Conservation (phyloP, 2,888 invertebrate species). For the Endomychus coccineus region DNA sequence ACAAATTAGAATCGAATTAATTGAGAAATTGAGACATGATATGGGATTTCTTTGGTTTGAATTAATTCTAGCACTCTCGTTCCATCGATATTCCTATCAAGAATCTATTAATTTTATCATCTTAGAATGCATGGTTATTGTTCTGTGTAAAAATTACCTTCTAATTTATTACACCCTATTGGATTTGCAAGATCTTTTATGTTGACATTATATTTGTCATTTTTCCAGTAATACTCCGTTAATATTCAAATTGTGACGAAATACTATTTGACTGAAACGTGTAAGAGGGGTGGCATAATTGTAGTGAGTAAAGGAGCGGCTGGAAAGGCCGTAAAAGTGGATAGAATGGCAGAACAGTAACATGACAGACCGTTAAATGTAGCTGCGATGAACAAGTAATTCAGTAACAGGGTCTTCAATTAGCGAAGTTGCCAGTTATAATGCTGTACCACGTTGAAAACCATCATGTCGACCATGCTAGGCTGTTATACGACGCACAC, state of each 20-base stretch:
- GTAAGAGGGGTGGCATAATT: constrained; percentile 9
- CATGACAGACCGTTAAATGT: constrained; percentile 41
- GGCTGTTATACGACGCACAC: constrained; percentile 31
- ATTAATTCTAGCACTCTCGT: too few relatives aligned
- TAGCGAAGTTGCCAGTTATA: constrained; percentile 42
- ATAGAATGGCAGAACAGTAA: constrained; percentile 32
- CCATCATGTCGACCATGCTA: constrained; percentile 31
- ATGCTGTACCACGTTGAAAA: constrained; percentile 28
- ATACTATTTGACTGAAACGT: constrained; percentile 13
- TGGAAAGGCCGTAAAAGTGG: constrained; percentile 27
- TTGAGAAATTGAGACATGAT: too few relatives aligned
- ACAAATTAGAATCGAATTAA: too few relatives aligned
- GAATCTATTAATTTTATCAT: too few relatives aligned
- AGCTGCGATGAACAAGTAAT: constrained; percentile 42
- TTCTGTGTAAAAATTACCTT: too few relatives aligned
- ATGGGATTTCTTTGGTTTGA: too few relatives aligned
- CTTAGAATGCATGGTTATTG: too few relatives aligned
- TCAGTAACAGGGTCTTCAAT: constrained; percentile 43
- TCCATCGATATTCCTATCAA: too few relatives aligned
- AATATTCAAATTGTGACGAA: constrained; percentile 13
- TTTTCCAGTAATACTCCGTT: too few relatives aligned
- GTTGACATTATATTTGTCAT: too few relatives aligned
- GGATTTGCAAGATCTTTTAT: too few relatives aligned
- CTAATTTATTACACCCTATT: too few relatives aligned
- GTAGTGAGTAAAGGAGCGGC: constrained; percentile 8